Evolutionary conservation across 2,113 vertebrate genomes (phyloP), one percentile per base, ranked within the genome.

Genomic region (Caloenas nicobarica): DNA sequence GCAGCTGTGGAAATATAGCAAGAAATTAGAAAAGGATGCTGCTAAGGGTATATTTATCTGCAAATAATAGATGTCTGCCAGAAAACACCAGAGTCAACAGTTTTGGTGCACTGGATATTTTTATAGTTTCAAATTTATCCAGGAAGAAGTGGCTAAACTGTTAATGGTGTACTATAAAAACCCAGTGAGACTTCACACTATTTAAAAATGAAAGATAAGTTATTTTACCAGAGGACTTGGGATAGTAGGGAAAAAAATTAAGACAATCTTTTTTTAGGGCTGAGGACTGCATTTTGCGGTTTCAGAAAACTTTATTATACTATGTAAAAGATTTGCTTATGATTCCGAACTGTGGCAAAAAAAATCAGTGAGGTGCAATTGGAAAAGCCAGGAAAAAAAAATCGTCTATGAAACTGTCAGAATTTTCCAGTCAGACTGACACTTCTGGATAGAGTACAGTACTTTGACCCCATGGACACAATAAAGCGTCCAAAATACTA

Each of bases 341-440:
- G 44, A 28, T 53, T 93, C 91, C 88, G 54, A 88, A 34, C 48
- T 84, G 46, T 93, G 94, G 61, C 72, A 93, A 89, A 92, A 74
- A 74, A 53, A 71, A 46, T 84, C 89, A 93, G 73, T 36, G 28
- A 78, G 36, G 65, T 6, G 1, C 60, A 83, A 16, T 48, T 81
- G 51, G 51, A 91, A 81, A 89, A 92, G 60, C n/a, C 72, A 95
- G 86, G 84, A 53, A 88, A 83, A 46, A 46, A 92, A 91, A 82
- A 42, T 29, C 16, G 85, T 76, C 71, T 86, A 42, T 71, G 80
- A 92, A 93, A 38, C 56, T 13, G 7, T 68, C 34, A 68, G 77
- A 70, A 93, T 95, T 91, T 95, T 97, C 96, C 87, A 94, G 79
- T 51, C 86, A 94, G 69, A 46, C 82, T 70, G 80, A 77, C 36